Conservation (phyloP, 2,797 vertebrate species). For the Chlorospingus flavigularis region DNA sequence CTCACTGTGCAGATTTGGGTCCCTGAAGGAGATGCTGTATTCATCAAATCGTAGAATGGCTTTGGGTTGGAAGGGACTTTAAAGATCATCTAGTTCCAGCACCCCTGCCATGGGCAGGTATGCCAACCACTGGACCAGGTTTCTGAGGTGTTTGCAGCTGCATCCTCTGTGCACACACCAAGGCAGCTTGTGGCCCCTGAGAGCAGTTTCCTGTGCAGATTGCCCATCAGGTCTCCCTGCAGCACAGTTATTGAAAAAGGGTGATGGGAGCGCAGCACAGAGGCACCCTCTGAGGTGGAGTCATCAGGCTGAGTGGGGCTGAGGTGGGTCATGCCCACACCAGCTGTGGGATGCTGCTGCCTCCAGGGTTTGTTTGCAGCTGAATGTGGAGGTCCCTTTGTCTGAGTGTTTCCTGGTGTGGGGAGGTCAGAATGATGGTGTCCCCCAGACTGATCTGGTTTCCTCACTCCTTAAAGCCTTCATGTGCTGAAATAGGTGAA, state of each 20-base stretch:
- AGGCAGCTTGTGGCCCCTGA: background rate
- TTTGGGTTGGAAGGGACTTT: background rate
- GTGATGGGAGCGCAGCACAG: background rate
- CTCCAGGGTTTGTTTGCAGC: background rate
- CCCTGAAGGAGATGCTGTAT: rapidly evolving
- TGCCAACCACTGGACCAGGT: background rate
- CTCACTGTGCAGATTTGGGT: background rate
- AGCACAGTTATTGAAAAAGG: background rate
- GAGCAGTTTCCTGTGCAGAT: background rate
- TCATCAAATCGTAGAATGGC: background rate
- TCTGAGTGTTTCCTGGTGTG: rapidly evolving
- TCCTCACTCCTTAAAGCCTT: background rate
- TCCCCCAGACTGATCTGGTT: background rate
- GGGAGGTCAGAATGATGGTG: background rate
- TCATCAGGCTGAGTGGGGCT: background rate
- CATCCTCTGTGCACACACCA: rapidly evolving
- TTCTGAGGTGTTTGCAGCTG: background rate
- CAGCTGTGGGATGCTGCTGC: background rate
- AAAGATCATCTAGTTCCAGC: background rate
- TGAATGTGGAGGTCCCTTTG: background rate
- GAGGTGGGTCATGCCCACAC: rapidly evolving
- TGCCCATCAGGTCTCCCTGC: rapidly evolving
- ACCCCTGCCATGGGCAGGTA: background rate
- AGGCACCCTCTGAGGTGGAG: background rate
- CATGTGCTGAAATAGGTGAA: background rate